phyloP scores from a whole-genome alignment of 2,888 invertebrate species.

The Athrips mouffetella region DNA sequence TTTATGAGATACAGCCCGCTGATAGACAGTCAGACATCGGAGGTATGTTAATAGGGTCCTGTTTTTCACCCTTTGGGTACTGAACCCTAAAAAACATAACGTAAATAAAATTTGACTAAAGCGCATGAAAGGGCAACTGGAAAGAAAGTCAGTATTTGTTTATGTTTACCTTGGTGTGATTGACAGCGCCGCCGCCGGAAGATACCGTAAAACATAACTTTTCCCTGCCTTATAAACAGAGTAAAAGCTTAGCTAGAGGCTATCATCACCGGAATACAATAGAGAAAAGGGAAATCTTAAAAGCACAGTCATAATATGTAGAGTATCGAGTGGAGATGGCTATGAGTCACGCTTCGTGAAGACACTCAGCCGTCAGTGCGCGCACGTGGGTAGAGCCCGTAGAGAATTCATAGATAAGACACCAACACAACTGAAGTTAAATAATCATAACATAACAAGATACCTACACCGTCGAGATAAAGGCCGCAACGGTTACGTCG shows the following conservation, averaged over 20 bases:
- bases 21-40: too few relatives aligned
- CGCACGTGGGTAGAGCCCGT: conserved; percentile 30
- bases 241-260: conserved; percentile 31
- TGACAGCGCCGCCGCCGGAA: conserved; percentile 54
- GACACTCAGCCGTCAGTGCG: conserved; percentile 20
- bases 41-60: too few relatives aligned
- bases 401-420: conserved; percentile 10
- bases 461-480: neutral
- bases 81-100: too few relatives aligned
- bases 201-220: conserved; percentile 52
- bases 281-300: conserved; percentile 34
- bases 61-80: too few relatives aligned
- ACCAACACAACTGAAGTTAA: neutral
- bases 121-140: conserved; percentile 29
- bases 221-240: conserved; percentile 46
- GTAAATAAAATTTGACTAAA: conserved; percentile 24
- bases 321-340: neutral
- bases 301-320: conserved; percentile 19
- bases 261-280: conserved; percentile 24
- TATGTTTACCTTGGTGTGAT: conserved; percentile 42
- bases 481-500: neutral
- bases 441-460: conserved; percentile 2
- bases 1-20: too few relatives aligned
- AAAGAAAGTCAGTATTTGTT: conserved; percentile 42
- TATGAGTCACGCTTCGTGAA: conserved; percentile 29